Evolutionary conservation across 1,140 invertebrate species (phyloP).

Genomic region (Littorina saxatilis): DNA sequence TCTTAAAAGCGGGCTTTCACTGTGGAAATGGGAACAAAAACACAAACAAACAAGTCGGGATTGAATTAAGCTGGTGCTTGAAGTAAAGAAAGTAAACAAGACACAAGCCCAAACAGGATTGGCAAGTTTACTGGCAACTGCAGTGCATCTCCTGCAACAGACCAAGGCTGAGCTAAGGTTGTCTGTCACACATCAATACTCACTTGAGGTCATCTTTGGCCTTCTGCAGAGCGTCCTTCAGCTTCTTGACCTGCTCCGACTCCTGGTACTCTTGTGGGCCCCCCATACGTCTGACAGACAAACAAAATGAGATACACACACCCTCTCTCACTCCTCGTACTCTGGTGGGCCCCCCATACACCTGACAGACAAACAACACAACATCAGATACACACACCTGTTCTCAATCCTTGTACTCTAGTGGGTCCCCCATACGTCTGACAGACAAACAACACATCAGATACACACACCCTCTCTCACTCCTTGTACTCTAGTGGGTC

Average conservation of each 20-base stretch:
- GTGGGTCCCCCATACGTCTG: conserved; percentile 51
- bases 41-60: no score
- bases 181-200: no score
- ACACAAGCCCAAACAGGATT: no score
- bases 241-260: conserved; percentile 50
- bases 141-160: no score
- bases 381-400: conserved; percentile 47
- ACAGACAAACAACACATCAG: conserved; percentile 19
- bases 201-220: conserved; percentile 57
- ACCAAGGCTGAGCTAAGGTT: no score
- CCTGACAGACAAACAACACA: conserved; percentile 41
- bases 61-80: no score
- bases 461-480: no score
- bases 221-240: conserved; percentile 50
- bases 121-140: no score
- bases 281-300: conserved; percentile 50
- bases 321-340: conserved; percentile 53
- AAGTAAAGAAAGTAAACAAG: no score
- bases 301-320: neutral
- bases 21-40: no score
- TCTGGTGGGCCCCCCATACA: conserved; percentile 46
- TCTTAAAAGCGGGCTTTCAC: no score
- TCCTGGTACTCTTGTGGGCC: conserved; percentile 47
- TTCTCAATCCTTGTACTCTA: conserved; percentile 51
- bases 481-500: no score